Base-by-base conservation (phyloP, 2,113 vertebrate species). In the Phycodurus eques region DNA sequence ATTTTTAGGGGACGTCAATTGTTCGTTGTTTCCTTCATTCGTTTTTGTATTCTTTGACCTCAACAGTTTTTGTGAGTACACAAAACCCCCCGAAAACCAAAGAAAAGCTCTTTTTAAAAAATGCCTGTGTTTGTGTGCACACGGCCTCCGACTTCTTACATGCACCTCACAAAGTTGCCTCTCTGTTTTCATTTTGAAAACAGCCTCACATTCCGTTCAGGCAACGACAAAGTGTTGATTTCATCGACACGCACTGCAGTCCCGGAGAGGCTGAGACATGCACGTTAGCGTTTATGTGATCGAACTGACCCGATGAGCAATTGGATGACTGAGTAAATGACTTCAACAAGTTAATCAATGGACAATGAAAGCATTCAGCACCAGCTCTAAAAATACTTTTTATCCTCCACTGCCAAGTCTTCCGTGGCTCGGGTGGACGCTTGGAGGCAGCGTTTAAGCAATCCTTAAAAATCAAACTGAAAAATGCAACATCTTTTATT, bases 321-420 rank as follows among this genome's bases (percentile, higher is more conserved):
- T 62, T 78, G 78, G 71, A 73, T 75, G 80, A 82, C 57, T 49
- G 74, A 54, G 67, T 66, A 75, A 82, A 82, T 81, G 60, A 68
- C 65, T 72, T 67, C 62, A 87, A 87, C 82, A 74, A 42, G 47
- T 9, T 68, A 59, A 83, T 88, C 85, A 76, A 81, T 83, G 76
- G 31, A 77, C 70, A 79, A 77, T 79, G 60, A 77, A 67, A 57
- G 68, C 71, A 54, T 81, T 81, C 44, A 68, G 53, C 7, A 0
- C 27, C 46, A 59, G 68, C 65, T 68, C 15, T 56, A 80, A 61
- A 77, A 77, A 79, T 62, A 61, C 13, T 70, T 53, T 65, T 44
- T 22, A 5, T 67, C 39, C 20, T 15, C 27, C 57, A 33, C 31
- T 13, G 2, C 19, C 65, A 6, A 60, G 11, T 60, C 39, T 63